These are phyloP conservation scores for Chondrilla cf. caribensis DNA, from an alignment of 37 sponge, comb jelly and placozoan genomes.

Conservation along the genomic window DNA sequence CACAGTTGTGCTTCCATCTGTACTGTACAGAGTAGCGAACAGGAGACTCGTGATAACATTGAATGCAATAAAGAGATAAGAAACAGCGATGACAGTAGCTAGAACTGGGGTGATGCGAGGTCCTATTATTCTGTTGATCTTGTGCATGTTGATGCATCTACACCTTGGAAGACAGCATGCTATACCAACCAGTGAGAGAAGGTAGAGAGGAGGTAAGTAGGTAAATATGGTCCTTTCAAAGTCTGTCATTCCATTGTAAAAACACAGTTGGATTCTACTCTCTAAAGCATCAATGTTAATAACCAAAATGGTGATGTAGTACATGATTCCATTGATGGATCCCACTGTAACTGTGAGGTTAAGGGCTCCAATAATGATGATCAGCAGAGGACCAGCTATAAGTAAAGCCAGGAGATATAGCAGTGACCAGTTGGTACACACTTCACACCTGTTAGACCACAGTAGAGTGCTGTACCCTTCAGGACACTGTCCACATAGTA, in stretches of 20 bases:
- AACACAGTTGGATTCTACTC: constrained; percentile 24
- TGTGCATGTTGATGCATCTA: constrained; percentile 11
- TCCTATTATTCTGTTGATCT: neutral
- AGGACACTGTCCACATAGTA: constrained; percentile 48
- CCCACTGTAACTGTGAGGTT: constrained; percentile 38
- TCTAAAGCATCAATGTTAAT: neutral
- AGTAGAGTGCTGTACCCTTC: constrained; percentile 13
- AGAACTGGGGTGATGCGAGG: constrained; percentile 31
- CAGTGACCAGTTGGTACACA: constrained; percentile 8
- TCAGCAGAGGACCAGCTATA: constrained; percentile 26
- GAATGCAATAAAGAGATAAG: constrained; percentile 4
- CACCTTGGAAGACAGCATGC: constrained; percentile 6
- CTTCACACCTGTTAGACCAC: constrained; percentile 12
- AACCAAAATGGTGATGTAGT: constrained; percentile 35
- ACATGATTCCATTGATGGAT: constrained; percentile 33
- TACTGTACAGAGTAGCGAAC: neutral
- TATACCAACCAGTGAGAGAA: constrained; percentile 13
- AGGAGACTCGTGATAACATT: neutral
- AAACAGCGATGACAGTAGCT: constrained; percentile 25
- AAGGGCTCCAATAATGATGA: constrained; percentile 9
- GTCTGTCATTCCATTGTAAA: constrained; percentile 30
- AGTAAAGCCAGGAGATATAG: constrained; percentile 22
- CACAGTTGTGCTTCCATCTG: neutral
- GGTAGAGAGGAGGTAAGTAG: constrained; percentile 37
- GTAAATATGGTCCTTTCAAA: constrained; percentile 29